Conservation (phyloP, 1,140 invertebrate genomes). For the Agraylea sexmaculata region DNA sequence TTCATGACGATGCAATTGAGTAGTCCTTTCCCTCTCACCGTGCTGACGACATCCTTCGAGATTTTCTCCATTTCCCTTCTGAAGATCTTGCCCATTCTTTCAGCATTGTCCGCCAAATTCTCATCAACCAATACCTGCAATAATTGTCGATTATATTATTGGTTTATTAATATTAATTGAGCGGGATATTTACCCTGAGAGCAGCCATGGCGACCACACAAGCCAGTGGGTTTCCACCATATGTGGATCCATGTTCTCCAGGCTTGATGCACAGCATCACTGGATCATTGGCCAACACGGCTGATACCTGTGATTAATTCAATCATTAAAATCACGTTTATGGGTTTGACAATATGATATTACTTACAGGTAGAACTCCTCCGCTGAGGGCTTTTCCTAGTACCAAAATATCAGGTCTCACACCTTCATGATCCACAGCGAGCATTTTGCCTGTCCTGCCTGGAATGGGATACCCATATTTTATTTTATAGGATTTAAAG, state of each 20-base stretch:
- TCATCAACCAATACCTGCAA: constrained; percentile 27
- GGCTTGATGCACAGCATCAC: constrained; percentile 81
- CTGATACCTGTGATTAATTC: constrained; percentile 28
- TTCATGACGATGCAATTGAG: constrained; percentile 93
- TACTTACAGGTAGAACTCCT: constrained; percentile 80
- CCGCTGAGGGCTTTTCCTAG: constrained; percentile 97
- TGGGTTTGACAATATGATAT: too few relatives aligned
- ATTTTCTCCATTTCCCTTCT: constrained; percentile 27
- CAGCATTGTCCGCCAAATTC: not conserved
- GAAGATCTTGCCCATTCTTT: not conserved
- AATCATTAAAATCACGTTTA: too few relatives aligned
- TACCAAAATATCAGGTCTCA: constrained; percentile 86
- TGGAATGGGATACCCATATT: constrained; percentile 29
- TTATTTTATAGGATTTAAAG: not conserved
- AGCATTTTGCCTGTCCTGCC: constrained; percentile 83
- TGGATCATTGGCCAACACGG: too few relatives aligned
- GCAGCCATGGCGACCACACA: constrained; percentile 72
- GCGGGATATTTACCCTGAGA: constrained; percentile 39
- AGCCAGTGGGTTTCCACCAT: constrained; percentile 93
- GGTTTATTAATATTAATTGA: not conserved
- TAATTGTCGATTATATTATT: not conserved
- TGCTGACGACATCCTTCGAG: constrained; percentile 59
- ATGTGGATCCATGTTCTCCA: constrained; percentile 95
- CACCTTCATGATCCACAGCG: constrained; percentile 81
- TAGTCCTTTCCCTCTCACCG: constrained; percentile 84